A percentile compares a stretch with the other conserved stretches of the same genome.
Conservation (phyloP, 2,113 vertebrate genomes). For the Lampris megalopsis region DNA sequence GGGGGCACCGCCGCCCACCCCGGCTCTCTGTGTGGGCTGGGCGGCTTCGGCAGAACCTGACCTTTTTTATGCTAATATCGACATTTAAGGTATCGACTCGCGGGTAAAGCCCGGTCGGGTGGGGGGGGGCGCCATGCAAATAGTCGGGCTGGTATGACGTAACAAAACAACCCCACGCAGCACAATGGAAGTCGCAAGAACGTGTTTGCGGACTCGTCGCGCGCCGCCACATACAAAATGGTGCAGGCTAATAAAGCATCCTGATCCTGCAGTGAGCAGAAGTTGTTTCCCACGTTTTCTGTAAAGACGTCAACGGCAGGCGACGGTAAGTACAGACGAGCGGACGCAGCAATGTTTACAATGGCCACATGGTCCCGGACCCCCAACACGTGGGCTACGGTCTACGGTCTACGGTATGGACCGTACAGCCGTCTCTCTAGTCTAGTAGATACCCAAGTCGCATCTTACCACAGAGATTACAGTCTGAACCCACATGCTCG, state of each 20-base stretch:
- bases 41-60: slow-evolving; percentile 10
- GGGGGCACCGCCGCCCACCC: too few species aligned
- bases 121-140: slow-evolving; percentile 38
- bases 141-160: slow-evolving; percentile 24
- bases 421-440: slow-evolving; percentile 2
- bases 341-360: slow-evolving; percentile 68
- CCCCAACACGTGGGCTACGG: slow-evolving; percentile 64
- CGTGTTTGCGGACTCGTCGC: neutral
- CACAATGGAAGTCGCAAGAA: slow-evolving; percentile 36
- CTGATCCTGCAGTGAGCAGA: neutral
- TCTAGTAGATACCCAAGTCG: neutral
- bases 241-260: neutral
- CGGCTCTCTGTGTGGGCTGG: too few species aligned
- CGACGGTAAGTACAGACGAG: slow-evolving; percentile 6
- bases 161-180: neutral
- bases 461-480: neutral
- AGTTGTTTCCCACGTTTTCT: fast-evolving
- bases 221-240: neutral
- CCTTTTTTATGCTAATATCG: slow-evolving; percentile 42
- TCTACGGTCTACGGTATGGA: slow-evolving; percentile 19
- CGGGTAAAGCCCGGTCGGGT: too few species aligned
- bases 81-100: slow-evolving; percentile 39
- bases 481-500: slow-evolving; percentile 30
- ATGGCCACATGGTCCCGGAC: slow-evolving; percentile 63
- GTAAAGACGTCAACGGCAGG: neutral